Percentiles rank a stretch among this genome's conserved stretches.
Conservation (phyloP, 2,113 vertebrate genomes). For the Pristiophorus japonicus region DNA sequence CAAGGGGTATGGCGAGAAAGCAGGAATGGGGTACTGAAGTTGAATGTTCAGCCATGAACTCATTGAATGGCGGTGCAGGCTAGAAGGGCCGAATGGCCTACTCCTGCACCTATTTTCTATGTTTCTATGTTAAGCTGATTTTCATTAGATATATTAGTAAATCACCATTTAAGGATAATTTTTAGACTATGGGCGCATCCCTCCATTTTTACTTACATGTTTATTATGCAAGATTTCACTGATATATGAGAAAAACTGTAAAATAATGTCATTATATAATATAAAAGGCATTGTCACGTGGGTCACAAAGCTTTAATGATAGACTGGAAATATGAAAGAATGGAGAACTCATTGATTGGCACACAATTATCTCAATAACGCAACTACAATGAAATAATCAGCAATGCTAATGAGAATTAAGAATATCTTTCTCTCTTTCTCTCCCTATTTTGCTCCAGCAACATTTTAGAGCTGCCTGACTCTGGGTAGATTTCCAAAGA, state of each 20-base stretch:
- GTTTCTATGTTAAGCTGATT: no score
- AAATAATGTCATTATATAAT: background rate
- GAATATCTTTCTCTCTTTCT: background rate
- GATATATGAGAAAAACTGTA: background rate
- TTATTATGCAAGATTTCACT: background rate
- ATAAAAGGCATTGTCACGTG: background rate
- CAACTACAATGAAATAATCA: background rate
- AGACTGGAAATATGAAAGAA: background rate
- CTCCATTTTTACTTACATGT: background rate
- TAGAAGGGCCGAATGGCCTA: no score
- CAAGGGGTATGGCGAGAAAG: no score
- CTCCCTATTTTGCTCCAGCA: background rate
- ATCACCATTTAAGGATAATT: background rate
- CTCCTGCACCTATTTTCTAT: no score
- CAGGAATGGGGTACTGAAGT: no score
- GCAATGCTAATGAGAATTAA: background rate
- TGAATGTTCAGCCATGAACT: no score
- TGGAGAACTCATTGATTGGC: background rate
- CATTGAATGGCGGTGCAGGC: no score
- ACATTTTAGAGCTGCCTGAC: background rate
- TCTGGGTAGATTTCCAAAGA: background rate
- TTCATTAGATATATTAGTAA: background rate
- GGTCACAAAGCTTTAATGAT: background rate
- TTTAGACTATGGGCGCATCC: background rate
- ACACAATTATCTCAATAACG: background rate